phyloP scores from a whole-genome alignment of 2,888 invertebrate genomes.

The Cephus rjabovi region DNA sequence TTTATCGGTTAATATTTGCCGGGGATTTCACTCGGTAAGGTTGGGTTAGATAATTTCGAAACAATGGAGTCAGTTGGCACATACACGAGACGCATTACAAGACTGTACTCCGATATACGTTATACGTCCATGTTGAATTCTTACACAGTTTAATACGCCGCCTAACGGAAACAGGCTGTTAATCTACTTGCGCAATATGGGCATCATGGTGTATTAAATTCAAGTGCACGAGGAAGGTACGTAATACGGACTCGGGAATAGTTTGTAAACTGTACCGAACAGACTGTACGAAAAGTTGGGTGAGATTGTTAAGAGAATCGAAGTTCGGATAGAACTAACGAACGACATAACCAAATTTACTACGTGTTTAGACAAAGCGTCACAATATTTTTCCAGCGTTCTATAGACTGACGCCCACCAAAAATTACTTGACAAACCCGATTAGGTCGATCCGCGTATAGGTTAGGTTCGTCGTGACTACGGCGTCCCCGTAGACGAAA shows the following conservation, averaged over 20 bases:
- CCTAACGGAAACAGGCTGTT: not conserved
- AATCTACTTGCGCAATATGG: not conserved
- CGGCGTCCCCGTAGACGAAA: conserved; percentile 22
- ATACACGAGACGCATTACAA: not conserved
- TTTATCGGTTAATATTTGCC: not conserved
- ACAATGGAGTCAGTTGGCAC: not conserved
- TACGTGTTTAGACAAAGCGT: not conserved
- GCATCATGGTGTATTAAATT: not conserved
- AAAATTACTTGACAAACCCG: not conserved
- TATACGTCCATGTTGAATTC: not conserved
- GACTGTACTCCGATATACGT: not conserved
- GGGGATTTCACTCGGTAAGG: not conserved
- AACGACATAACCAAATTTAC: not conserved
- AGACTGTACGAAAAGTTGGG: not conserved
- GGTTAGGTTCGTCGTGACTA: not conserved
- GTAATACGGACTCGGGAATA: not conserved
- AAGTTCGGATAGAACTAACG: not conserved
- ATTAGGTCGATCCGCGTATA: not conserved
- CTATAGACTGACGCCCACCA: not conserved
- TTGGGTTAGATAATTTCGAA: not conserved
- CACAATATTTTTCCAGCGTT: not conserved
- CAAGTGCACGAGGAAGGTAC: not conserved
- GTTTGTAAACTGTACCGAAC: not conserved
- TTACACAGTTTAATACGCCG: not conserved
- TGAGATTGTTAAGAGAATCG: no score